Percentiles rank a stretch among this genome's conserved stretches.
These are phyloP conservation scores for Brienomyrus brachyistius DNA, from an alignment of 2,113 vertebrate species.

Conservation along the genomic window DNA sequence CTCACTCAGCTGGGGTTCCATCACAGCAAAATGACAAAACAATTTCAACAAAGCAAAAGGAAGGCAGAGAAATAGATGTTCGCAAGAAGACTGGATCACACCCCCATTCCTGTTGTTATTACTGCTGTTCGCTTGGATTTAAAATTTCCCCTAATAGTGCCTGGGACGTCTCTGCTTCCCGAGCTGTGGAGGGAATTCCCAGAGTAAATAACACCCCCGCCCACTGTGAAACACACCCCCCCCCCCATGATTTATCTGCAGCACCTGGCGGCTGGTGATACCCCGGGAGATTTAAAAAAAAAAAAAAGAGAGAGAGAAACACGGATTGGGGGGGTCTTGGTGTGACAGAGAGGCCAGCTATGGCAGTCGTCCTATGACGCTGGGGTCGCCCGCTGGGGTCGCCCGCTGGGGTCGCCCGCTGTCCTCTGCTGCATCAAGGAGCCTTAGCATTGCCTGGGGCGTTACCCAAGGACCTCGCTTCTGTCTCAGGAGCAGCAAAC, in stretches of 20 bases:
- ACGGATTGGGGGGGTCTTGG: not conserved
- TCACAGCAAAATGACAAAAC: not conserved
- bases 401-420: not conserved
- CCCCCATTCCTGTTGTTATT: conserved; percentile 28
- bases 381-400: not conserved
- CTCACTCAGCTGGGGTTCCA: not conserved
- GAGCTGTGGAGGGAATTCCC: not conserved
- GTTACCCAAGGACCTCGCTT: not conserved
- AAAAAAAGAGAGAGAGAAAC: not conserved
- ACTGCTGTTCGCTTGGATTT: conserved; percentile 35
- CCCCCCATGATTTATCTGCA: not conserved
- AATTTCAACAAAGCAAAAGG: not conserved
- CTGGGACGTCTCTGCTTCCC: conserved; percentile 25
- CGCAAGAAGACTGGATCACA: not conserved
- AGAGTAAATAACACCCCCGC: conserved; percentile 13
- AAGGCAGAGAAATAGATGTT: not conserved
- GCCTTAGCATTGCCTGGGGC: not conserved
- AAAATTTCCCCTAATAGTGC: conserved; percentile 30
- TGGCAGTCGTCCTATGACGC: not conserved
- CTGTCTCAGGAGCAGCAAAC: conserved; percentile 16
- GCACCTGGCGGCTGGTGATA: not conserved
- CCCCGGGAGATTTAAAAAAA: not conserved
- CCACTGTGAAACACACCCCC: not conserved
- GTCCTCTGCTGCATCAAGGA: not conserved
- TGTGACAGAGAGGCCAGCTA: not conserved